Percentiles rank a stretch among this genome's conserved stretches.
These are phyloP conservation scores for Frieseomelitta varia DNA, from an alignment of 1,140 invertebrate genomes.

Conservation along the genomic window DNA sequence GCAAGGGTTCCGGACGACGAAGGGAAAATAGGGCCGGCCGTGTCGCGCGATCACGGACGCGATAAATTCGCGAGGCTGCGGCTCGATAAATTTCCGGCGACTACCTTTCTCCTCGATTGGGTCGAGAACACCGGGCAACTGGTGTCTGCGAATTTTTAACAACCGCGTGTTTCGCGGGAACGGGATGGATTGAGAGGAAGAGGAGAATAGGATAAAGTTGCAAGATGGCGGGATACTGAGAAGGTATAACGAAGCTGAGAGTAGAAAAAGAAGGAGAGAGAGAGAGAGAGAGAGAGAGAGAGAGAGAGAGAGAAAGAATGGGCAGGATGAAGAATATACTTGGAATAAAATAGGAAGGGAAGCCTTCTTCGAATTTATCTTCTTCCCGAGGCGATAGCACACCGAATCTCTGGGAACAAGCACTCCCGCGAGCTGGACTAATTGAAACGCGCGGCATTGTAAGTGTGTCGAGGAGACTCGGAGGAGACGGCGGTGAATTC, in stretches of 20 bases:
- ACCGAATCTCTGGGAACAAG: constrained; percentile 7
- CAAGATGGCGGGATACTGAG: too few relatives aligned
- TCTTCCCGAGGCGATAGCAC: background rate
- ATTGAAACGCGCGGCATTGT: constrained; percentile 8
- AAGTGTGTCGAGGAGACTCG: background rate
- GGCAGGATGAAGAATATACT: constrained; percentile 12
- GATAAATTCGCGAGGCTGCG: constrained; percentile 17
- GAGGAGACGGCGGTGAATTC: background rate
- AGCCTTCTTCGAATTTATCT: constrained; percentile 17
- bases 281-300: background rate
- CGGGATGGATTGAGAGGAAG: background rate
- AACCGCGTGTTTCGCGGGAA: background rate
- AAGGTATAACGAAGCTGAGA: background rate
- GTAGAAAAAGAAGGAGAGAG: background rate
- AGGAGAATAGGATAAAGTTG: background rate
- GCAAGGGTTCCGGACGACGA: constrained; percentile 12
- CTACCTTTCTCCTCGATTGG: too few relatives aligned
- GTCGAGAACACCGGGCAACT: background rate
- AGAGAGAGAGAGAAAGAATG: background rate
- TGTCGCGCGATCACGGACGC: constrained; percentile 17
- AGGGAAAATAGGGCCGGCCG: background rate
- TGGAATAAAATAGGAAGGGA: background rate
- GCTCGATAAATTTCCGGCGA: background rate
- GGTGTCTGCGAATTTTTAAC: constrained; percentile 30
- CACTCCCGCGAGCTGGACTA: background rate